Percentiles rank a stretch among this genome's conserved stretches.
Evolutionary conservation across 2,888 invertebrate genomes (phyloP).

Genomic region (Plemyria rubiginata): DNA sequence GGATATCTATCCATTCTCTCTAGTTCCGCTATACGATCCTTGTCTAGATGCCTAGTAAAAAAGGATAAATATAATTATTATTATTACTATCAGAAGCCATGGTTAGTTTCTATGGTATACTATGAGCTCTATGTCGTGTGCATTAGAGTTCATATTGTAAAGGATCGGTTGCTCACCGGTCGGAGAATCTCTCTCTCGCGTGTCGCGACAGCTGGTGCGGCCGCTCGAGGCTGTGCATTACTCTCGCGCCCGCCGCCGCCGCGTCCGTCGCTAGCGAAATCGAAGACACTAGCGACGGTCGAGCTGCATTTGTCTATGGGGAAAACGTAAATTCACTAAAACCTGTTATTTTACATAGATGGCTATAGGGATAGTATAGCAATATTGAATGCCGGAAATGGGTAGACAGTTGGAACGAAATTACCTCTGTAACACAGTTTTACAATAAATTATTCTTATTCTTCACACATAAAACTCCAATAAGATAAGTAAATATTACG

Average conservation of each 20-base stretch:
- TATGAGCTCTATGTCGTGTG: not conserved
- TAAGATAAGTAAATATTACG: no score
- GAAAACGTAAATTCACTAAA: conserved; percentile 7
- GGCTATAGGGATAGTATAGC: no score
- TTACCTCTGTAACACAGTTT: no score
- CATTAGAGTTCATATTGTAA: not conserved
- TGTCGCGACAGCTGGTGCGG: conserved; percentile 76
- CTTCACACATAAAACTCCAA: no score
- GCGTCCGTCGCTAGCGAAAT: conserved; percentile 79
- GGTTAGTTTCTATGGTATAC: no score
- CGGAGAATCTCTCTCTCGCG: conserved; percentile 77
- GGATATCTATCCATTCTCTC: conserved; percentile 80
- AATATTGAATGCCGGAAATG: no score
- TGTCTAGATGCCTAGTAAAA: conserved; percentile 72
- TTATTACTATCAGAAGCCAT: no score
- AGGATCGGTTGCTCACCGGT: conserved; percentile 58
- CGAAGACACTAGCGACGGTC: conserved; percentile 79
- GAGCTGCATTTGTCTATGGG: conserved; percentile 66
- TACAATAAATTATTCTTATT: no score
- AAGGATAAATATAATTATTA: not conserved
- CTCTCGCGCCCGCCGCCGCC: conserved; percentile 61
- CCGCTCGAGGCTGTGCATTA: conserved; percentile 76
- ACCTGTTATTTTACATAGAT: not conserved
- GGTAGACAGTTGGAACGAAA: no score
- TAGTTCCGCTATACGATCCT: conserved; percentile 75